Percentiles rank a stretch among this genome's conserved stretches.
phyloP scores from a whole-genome alignment of 2,888 invertebrate species.

The Trachelus tabidus region DNA sequence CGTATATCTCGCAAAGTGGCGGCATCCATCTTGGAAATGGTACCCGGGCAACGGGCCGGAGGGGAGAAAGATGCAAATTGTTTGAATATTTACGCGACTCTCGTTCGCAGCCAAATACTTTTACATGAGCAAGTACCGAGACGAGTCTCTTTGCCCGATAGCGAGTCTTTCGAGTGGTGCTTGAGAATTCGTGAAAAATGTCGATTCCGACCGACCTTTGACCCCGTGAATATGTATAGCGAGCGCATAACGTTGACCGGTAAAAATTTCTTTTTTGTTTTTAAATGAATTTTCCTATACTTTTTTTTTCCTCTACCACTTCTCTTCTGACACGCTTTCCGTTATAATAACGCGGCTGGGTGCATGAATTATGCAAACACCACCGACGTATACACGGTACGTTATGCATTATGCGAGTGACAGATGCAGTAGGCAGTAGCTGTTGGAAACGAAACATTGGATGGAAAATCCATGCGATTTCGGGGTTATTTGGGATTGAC shows the following conservation, averaged over 20 bases:
- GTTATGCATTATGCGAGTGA: slow-evolving; percentile 47
- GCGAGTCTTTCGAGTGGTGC: neutral
- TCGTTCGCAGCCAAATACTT: neutral
- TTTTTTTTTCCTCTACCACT: slow-evolving; percentile 6
- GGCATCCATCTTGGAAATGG: slow-evolving; percentile 60
- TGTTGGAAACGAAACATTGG: slow-evolving; percentile 24
- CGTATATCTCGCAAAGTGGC: slow-evolving; percentile 58
- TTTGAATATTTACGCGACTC: slow-evolving; percentile 52
- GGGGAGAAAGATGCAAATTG: slow-evolving; percentile 56
- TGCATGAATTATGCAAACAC: slow-evolving; percentile 46
- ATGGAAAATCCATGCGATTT: neutral
- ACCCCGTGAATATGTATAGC: neutral
- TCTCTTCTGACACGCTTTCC: slow-evolving; percentile 39
- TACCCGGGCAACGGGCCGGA: slow-evolving; percentile 23
- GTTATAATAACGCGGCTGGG: slow-evolving; percentile 34
- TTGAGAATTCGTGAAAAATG: neutral
- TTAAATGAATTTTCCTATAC: neutral
- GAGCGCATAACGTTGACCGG: neutral
- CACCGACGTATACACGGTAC: slow-evolving; percentile 38
- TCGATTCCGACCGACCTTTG: neutral
- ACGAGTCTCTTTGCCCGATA: neutral
- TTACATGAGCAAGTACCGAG: neutral
- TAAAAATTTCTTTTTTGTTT: neutral
- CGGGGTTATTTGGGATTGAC: neutral
- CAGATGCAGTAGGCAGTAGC: slow-evolving; percentile 44